A percentile compares a stretch with the other conserved stretches of the same genome.
These are phyloP conservation scores for Phyllopteryx taeniolatus DNA, from an alignment of 2,113 vertebrate species.

Conservation along the genomic window DNA sequence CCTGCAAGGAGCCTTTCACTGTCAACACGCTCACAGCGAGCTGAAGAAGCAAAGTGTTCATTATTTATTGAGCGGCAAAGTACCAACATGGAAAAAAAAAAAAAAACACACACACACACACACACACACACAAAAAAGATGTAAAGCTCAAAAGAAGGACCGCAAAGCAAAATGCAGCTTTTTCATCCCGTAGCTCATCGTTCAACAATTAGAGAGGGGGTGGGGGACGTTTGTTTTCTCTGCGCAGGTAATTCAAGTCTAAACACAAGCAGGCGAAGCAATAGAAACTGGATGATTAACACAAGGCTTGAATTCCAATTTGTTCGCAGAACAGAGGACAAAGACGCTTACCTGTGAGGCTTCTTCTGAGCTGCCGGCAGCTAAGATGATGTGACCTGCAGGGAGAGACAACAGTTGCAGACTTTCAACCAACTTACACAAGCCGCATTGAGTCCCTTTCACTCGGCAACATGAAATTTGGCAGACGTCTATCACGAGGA, in stretches of 20 bases:
- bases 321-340: not conserved
- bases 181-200: constrained; percentile 13
- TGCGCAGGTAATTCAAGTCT: constrained; percentile 19
- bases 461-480: not conserved
- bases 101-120: not conserved
- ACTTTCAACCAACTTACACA: constrained; percentile 6
- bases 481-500: not conserved
- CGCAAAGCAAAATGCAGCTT: constrained; percentile 29
- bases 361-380: constrained; percentile 49
- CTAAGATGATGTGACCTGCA: constrained; percentile 53
- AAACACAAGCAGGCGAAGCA: constrained; percentile 7
- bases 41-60: constrained; percentile 52
- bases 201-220: constrained; percentile 7
- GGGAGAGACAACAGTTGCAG: constrained; percentile 16
- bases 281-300: constrained; percentile 12
- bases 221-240: constrained; percentile 6
- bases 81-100: constrained; percentile 19
- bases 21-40: constrained; percentile 60
- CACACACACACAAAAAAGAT: too few species aligned
- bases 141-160: not conserved
- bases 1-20: constrained; percentile 49
- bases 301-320: constrained; percentile 2
- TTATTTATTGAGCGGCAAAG: constrained; percentile 58
- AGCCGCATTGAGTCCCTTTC: not conserved
- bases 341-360: constrained; percentile 59